phyloP scores from a whole-genome alignment of 2,797 vertebrate genomes.

The Melanotaenia boesemani region DNA sequence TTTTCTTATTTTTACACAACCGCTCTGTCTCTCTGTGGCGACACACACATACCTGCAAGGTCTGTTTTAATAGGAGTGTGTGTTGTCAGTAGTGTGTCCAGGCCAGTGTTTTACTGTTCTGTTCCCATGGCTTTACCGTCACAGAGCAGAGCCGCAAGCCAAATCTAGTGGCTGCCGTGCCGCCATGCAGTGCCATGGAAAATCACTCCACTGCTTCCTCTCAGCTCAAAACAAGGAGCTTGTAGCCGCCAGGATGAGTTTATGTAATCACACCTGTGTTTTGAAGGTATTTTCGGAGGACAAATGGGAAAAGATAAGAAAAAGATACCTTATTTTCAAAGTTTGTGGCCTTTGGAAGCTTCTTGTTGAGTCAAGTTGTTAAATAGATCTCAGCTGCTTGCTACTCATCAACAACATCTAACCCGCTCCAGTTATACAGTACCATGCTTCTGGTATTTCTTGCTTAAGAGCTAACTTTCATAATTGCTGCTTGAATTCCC shows the following conservation, averaged over 20 bases:
- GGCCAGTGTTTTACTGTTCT: conserved; percentile 73
- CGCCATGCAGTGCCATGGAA: conserved; percentile 52
- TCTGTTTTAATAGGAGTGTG: conserved; percentile 61
- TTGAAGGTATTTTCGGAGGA: background rate
- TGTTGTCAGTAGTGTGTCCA: conserved; percentile 74
- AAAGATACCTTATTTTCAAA: background rate
- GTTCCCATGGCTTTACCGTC: conserved; percentile 73
- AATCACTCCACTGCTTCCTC: conserved; percentile 41
- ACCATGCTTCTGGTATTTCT: background rate
- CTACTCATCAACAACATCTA: background rate
- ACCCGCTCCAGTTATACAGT: background rate
- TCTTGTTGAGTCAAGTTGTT: background rate
- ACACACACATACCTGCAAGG: conserved; percentile 54
- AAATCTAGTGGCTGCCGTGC: conserved; percentile 51
- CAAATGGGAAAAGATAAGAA: background rate
- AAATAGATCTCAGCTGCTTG: background rate
- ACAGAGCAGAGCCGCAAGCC: conserved; percentile 48
- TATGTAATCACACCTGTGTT: conserved; percentile 6
- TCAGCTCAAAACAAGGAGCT: conserved; percentile 14
- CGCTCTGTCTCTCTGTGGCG: conserved; percentile 10
- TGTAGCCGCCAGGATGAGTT: background rate
- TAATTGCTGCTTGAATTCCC: background rate
- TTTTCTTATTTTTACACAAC: conserved; percentile 37
- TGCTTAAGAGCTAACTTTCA: background rate
- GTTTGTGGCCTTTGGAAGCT: background rate